phyloP scores from a whole-genome alignment of 2,888 invertebrate species.

The Branchellion lobata region DNA sequence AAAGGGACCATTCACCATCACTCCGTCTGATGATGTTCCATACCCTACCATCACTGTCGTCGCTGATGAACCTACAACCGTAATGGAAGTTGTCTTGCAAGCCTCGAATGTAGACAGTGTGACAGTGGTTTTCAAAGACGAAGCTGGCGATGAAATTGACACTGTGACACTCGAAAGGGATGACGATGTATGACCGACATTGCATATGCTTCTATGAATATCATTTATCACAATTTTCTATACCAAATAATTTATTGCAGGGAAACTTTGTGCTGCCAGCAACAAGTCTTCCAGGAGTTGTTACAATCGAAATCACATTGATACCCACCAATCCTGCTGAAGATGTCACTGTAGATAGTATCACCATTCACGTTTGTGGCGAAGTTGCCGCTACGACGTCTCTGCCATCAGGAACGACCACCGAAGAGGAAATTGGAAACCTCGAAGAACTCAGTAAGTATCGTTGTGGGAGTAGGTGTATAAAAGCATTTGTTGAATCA shows the following conservation, averaged over 20 bases:
- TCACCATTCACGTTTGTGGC: background rate
- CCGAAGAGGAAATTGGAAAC: background rate
- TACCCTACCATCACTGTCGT: background rate
- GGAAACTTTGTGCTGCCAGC: background rate
- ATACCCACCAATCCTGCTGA: background rate
- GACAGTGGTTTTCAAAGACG: background rate
- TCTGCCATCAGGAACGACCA: background rate
- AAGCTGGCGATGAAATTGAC: background rate
- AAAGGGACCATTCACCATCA: background rate
- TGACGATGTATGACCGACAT: too few species aligned
- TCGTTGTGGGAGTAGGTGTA: too few species aligned
- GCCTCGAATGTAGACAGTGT: background rate
- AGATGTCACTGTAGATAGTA: background rate
- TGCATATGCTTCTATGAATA: too few species aligned
- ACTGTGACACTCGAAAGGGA: background rate
- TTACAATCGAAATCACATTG: background rate
- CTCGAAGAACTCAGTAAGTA: too few species aligned
- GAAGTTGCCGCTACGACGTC: conserved; percentile 1
- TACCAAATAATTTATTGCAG: background rate
- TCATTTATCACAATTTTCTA: too few species aligned
- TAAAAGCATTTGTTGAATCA: too few species aligned
- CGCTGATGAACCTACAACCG: background rate
- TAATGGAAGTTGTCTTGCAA: background rate
- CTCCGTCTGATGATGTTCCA: background rate
- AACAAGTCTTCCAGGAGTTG: background rate